Conservation (phyloP, 1,140 invertebrate species). For the Zaprionus ornatus region DNA sequence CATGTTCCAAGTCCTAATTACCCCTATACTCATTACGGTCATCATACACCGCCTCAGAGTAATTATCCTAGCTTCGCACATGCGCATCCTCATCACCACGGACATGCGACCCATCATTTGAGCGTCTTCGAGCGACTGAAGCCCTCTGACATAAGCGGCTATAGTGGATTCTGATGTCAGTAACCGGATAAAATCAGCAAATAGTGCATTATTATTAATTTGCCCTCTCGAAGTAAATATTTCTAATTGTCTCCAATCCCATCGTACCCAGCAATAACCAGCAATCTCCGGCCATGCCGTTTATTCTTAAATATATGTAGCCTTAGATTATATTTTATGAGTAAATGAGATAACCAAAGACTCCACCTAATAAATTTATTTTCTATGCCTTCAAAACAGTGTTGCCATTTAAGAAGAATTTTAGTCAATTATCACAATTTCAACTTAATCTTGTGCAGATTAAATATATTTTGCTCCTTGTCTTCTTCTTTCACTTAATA, state of each 20-base stretch:
- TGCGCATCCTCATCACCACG: conserved; percentile 45
- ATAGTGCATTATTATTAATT: neutral
- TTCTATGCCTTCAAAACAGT: conserved; percentile 30
- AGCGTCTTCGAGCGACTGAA: conserved; percentile 81
- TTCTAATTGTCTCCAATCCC: neutral
- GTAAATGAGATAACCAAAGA: conserved; percentile 76
- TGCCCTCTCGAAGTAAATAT: conserved; percentile 20
- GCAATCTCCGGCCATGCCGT: conserved; percentile 71
- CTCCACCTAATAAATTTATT: conserved; percentile 66
- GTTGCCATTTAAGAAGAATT: neutral
- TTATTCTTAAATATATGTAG: conserved; percentile 38
- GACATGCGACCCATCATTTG: conserved; percentile 67
- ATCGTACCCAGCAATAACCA: conserved; percentile 50
- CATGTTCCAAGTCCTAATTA: conserved; percentile 82
- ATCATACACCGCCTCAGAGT: conserved; percentile 50
- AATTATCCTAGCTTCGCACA: conserved; percentile 54
- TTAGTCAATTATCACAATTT: neutral
- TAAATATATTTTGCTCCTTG: neutral
- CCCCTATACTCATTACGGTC: conserved; percentile 61
- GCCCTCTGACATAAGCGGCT: conserved; percentile 76
- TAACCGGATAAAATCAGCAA: neutral
- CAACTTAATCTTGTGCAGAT: neutral
- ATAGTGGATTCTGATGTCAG: conserved; percentile 71
- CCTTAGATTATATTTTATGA: conserved; percentile 52
- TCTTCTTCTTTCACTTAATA: neutral